Base-by-base conservation (phyloP, 2,888 invertebrate species). In the Cheilosia soror region DNA sequence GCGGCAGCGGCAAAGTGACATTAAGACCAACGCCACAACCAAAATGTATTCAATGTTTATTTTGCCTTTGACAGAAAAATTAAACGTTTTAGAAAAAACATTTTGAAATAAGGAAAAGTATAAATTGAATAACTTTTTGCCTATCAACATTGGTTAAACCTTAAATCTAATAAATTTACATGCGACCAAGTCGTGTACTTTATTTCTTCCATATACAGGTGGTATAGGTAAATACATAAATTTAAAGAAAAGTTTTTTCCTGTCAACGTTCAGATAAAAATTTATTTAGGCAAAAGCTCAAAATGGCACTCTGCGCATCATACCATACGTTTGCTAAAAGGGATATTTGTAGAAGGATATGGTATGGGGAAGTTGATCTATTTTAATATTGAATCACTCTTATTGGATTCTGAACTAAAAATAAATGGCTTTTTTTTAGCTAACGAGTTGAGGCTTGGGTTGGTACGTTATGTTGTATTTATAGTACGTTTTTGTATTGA, bases 201-300 rank as follows among this genome's bases (percentile, higher is more conserved):
- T 47, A 47, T 47, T 13, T 29, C 7, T 51, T 27, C 25, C 15
- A 49, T 25, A 25, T 25, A 49, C 9, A 20, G 20, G 20, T 47
- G 2, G 15, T 6, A n/a, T 44, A 7, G 62, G 29, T 11, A 72
- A 62, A 63, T 63, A 63, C 20, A 20, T 20, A 20, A 20, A 20
- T 63, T 63, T 63, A 72, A 72, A 62, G 51, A 51, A 51, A 44
- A 2, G 3, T 13, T n/a, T 25, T 25, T 25, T 27, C 4, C 63
- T 29, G 44, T 73, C 55, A 63, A 65, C 47, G 42, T 42, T 31
- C 31, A 51, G 31, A 42, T 6, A n/a, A 25, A 33, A 44, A 29
- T 11, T 1, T 55, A 44, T 44, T 42, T 55, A 42, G 20, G n/a
- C 42, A 33, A 29, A 33, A 33, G 15, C 20, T 63, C 42, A n/a